phyloP scores from a whole-genome alignment of 1,140 invertebrate genomes.

The Formica selysi region DNA sequence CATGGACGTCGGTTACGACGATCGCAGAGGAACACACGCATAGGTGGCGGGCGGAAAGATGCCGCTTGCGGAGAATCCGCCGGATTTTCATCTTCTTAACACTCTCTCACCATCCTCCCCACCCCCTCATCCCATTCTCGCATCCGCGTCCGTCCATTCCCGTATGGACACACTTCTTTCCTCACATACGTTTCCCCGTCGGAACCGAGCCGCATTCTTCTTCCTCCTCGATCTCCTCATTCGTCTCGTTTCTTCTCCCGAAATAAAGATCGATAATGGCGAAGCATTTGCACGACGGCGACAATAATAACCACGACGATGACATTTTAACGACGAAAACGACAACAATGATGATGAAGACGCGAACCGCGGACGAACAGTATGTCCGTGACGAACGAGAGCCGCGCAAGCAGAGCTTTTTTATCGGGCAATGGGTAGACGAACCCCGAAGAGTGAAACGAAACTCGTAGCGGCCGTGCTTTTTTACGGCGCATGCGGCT shows the following conservation, averaged over 20 bases:
- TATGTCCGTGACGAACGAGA: slow-evolving; percentile 67
- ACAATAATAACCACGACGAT: slow-evolving; percentile 24
- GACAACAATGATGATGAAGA: neutral
- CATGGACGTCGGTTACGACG: slow-evolving; percentile 73
- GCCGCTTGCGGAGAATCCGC: slow-evolving; percentile 63
- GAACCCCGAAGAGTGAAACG: slow-evolving; percentile 77
- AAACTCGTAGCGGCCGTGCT: slow-evolving; percentile 75
- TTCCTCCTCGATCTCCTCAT: slow-evolving; percentile 1
- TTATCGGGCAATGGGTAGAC: slow-evolving; percentile 80
- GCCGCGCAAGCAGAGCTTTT: slow-evolving; percentile 78
- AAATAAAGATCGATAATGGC: slow-evolving; percentile 51
- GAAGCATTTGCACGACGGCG: slow-evolving; percentile 31
- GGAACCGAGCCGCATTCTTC: slow-evolving; percentile 40
- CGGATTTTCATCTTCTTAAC: slow-evolving; percentile 62
- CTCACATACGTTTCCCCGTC: slow-evolving; percentile 30
- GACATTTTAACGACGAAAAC: slow-evolving; percentile 23
- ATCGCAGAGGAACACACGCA: slow-evolving; percentile 61
- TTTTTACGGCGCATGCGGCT: slow-evolving; percentile 82
- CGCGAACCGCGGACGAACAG: slow-evolving; percentile 35
- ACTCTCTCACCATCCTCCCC: slow-evolving; percentile 17
- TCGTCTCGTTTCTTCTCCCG: slow-evolving; percentile 17
- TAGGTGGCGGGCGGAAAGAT: slow-evolving; percentile 68
- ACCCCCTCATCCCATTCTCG: neutral
- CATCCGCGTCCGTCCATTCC: slow-evolving; percentile 17
- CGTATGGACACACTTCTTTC: slow-evolving; percentile 51